Conservation (phyloP, 2,888 invertebrate genomes). For the Embidobia sp. region DNA sequence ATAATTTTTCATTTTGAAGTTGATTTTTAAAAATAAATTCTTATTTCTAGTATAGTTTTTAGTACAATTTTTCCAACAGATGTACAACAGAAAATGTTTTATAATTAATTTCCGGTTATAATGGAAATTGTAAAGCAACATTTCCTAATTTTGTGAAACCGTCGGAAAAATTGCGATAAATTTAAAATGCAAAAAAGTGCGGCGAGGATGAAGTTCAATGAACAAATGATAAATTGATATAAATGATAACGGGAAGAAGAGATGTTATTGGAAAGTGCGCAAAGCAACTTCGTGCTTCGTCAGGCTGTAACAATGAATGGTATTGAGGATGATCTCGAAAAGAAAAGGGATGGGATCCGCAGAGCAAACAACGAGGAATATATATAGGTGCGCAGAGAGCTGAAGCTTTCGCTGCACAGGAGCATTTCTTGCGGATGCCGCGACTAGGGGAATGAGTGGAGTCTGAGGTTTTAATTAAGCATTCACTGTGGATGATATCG, state of each 20-base stretch:
- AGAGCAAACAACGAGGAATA: conserved; percentile 59
- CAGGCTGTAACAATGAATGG: conserved; percentile 63
- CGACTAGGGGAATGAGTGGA: conserved; percentile 66
- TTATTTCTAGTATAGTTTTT: too few relatives aligned
- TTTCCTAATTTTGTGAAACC: too few relatives aligned
- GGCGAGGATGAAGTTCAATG: conserved; percentile 25
- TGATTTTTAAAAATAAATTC: too few relatives aligned
- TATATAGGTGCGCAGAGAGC: conserved; percentile 51
- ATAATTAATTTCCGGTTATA: too few relatives aligned
- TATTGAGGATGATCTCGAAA: conserved; percentile 61
- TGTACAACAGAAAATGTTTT: too few relatives aligned
- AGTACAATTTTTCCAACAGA: too few relatives aligned
- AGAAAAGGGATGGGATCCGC: conserved; percentile 57
- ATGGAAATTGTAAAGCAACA: too few relatives aligned
- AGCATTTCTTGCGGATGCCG: conserved; percentile 68
- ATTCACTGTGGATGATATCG: conserved; percentile 80
- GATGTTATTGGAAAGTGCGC: conserved; percentile 60
- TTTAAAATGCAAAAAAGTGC: conserved; percentile 29
- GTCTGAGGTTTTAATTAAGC: conserved; percentile 82
- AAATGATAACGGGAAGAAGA: conserved; percentile 57
- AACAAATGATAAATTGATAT: conserved; percentile 62
- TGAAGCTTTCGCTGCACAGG: conserved; percentile 64
- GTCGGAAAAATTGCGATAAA: conserved; percentile 20
- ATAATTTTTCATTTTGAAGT: too few relatives aligned
- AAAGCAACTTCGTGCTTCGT: conserved; percentile 62